These are phyloP conservation scores for Ammodramus savannarum DNA, from an alignment of 2,113 vertebrate genomes.

Conservation along the genomic window DNA sequence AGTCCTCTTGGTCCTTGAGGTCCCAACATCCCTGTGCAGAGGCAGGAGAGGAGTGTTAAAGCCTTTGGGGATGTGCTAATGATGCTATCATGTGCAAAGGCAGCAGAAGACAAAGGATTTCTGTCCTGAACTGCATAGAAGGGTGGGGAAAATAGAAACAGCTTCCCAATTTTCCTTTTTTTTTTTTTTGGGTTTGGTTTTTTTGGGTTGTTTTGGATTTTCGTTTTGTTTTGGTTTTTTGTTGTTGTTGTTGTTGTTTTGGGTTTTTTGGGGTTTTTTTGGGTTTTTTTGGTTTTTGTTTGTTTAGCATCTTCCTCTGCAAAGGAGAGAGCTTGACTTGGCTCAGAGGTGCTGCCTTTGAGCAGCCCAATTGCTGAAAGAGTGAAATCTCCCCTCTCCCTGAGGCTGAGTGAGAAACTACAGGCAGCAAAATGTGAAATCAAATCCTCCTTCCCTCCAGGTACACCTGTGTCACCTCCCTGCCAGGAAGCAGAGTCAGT, in stretches of 20 bases:
- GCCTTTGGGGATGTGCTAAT: neutral
- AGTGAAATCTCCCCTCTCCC: neutral
- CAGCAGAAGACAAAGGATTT: neutral
- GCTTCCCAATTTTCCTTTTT: neutral
- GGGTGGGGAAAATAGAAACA: neutral
- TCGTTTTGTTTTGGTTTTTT: too few species aligned
- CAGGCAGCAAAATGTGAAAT: neutral
- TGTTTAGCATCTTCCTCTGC: neutral
- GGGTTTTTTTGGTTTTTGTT: too few species aligned
- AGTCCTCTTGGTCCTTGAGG: conserved; percentile 79
- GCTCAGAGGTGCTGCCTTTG: neutral
- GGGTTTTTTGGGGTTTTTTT: too few species aligned
- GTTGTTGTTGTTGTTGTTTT: too few species aligned
- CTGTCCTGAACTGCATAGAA: neutral
- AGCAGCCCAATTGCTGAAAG: neutral
- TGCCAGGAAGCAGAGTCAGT: neutral
- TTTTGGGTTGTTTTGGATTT: too few species aligned
- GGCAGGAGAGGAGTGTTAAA: neutral
- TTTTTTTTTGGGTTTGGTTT: too few species aligned
- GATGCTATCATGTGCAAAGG: neutral
- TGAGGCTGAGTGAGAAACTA: neutral
- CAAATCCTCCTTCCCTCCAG: neutral
- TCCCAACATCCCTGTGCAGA: conserved; percentile 74
- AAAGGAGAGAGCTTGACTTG: neutral
- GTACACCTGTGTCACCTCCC: neutral